Conservation (phyloP, 37 sponge, comb jelly and placozoan genomes). For the Halichondria panicea region DNA sequence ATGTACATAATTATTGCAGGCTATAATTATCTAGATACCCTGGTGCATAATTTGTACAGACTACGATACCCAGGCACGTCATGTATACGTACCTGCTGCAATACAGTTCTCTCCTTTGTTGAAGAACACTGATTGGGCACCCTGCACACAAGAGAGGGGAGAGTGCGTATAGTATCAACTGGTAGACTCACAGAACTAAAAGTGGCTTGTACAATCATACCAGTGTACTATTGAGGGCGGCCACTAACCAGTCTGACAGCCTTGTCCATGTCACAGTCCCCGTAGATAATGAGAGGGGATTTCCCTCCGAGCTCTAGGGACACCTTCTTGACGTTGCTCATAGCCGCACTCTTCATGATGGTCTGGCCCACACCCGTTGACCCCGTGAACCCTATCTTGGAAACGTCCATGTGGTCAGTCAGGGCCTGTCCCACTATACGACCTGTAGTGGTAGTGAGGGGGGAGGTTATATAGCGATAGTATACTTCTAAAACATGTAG, state of each 20-base stretch:
- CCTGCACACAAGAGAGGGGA: constrained; percentile 42
- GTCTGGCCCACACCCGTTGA: constrained; percentile 88
- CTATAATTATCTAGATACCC: too few relatives aligned
- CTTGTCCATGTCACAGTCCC: constrained; percentile 88
- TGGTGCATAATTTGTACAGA: too few relatives aligned
- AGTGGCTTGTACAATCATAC: background rate
- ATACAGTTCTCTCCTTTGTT: constrained; percentile 98
- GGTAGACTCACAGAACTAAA: too few relatives aligned
- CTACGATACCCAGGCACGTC: too few relatives aligned
- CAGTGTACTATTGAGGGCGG: background rate
- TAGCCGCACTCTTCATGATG: constrained; percentile 89
- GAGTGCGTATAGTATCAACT: too few relatives aligned
- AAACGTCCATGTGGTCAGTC: constrained; percentile 79
- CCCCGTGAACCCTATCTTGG: constrained; percentile 95
- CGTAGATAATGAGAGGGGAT: constrained; percentile 91
- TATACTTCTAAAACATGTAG: background rate
- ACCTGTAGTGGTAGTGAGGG: constrained; percentile 33
- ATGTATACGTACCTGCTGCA: constrained; percentile 73
- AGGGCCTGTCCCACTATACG: constrained; percentile 79
- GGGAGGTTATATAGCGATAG: too few relatives aligned
- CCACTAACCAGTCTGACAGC: constrained; percentile 80
- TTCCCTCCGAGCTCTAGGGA: constrained; percentile 96
- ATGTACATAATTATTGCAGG: too few relatives aligned
- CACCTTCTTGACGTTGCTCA: constrained; percentile 88
- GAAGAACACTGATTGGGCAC: constrained; percentile 84